These are phyloP conservation scores for Morphnarchus princeps DNA, from an alignment of 2,113 vertebrate genomes.

Conservation along the genomic window DNA sequence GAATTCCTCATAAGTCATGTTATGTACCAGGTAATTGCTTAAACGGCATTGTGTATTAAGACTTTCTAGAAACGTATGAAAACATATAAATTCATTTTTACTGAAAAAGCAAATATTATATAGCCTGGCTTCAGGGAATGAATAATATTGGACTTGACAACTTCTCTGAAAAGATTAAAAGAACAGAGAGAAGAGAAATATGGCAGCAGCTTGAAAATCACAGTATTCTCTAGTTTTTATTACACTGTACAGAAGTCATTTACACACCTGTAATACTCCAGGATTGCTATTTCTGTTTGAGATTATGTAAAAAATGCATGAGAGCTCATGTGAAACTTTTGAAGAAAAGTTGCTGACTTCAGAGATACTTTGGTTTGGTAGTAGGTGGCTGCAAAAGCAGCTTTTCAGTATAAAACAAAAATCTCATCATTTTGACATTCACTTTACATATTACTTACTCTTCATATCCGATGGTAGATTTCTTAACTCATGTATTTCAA, in stretches of 20 bases:
- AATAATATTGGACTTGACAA: background rate
- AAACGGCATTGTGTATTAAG: background rate
- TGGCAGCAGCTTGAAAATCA: background rate
- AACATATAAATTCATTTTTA: background rate
- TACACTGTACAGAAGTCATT: background rate
- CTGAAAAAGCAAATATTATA: background rate
- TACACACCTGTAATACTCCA: background rate
- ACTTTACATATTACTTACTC: background rate
- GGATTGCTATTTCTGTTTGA: background rate
- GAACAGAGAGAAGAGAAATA: background rate
- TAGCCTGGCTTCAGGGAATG: background rate
- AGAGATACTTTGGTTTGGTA: background rate
- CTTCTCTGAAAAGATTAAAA: background rate
- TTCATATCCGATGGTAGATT: background rate
- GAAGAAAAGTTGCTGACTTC: background rate
- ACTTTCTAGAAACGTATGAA: background rate
- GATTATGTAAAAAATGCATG: background rate
- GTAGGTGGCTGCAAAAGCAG: background rate
- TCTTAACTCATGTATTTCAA: background rate
- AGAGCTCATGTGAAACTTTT: background rate
- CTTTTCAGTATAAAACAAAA: background rate
- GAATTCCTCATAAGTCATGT: background rate
- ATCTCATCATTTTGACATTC: background rate
- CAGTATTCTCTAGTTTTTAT: background rate
- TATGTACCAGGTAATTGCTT: background rate